Conservation (phyloP, 1,140 invertebrate genomes). For the Drosophila willistoni region DNA sequence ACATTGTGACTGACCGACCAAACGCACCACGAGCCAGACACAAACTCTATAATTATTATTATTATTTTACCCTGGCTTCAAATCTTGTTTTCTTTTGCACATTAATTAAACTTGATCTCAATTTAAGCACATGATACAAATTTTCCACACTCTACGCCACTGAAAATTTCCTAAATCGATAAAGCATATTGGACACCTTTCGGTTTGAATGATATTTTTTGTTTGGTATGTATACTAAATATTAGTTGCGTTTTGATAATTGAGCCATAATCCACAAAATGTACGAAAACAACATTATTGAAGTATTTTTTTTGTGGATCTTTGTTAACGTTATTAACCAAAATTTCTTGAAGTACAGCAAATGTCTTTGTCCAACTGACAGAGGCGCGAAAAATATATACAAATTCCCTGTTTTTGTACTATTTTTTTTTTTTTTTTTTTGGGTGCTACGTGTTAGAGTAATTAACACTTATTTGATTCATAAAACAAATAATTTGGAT, state of each 20-base stretch:
- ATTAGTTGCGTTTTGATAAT: constrained; percentile 76
- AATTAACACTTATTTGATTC: constrained; percentile 69
- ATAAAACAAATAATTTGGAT: constrained; percentile 47
- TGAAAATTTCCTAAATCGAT: constrained; percentile 20
- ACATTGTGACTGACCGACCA: background rate
- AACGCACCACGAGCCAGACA: background rate
- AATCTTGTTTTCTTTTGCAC: background rate
- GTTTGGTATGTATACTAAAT: constrained; percentile 47
- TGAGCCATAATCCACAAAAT: constrained; percentile 65
- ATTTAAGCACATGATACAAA: background rate
- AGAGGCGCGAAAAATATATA: constrained; percentile 54
- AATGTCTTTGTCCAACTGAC: constrained; percentile 33
- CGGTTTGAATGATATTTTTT: constrained; percentile 22
- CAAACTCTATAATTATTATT: background rate
- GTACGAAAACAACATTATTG: constrained; percentile 42
- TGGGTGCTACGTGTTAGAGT: constrained; percentile 48
- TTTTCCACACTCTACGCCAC: background rate
- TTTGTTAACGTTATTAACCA: constrained; percentile 61
- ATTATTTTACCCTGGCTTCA: background rate
- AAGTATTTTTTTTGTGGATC: constrained; percentile 23
- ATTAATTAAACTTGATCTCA: background rate
- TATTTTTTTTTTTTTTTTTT: constrained; percentile 23
- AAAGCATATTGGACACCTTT: background rate
- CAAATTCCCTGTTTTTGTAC: constrained; percentile 18
- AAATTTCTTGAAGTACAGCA: constrained; percentile 49